A percentile compares a stretch with the other conserved stretches of the same genome.
Conservation (phyloP, 1,140 invertebrate genomes). For the Palaemon carinicauda region DNA sequence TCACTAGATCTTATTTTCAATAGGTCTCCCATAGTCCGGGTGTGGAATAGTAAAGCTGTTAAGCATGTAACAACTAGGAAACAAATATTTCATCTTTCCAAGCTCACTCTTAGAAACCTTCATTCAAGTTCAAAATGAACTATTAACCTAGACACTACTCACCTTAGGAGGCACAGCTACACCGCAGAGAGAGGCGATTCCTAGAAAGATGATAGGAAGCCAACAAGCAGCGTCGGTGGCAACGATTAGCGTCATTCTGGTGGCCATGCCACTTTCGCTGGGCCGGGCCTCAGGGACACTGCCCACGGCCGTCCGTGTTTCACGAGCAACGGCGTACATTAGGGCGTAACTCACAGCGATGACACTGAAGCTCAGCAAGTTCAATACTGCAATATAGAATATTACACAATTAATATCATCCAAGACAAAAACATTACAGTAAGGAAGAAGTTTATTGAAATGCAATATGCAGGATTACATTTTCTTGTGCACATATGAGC, state of each 20-base stretch:
- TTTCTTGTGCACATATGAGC: too few relatives aligned
- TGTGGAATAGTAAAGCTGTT: too few relatives aligned
- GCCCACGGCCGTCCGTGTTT: constrained; percentile 66
- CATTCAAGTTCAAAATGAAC: too few relatives aligned
- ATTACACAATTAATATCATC: too few relatives aligned
- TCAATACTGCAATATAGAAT: constrained; percentile 63
- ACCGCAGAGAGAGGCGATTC: constrained; percentile 67
- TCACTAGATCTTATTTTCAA: too few relatives aligned
- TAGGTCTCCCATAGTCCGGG: too few relatives aligned
- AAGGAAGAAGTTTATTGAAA: not conserved
- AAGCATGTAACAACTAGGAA: too few relatives aligned
- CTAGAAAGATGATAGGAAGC: constrained; percentile 69
- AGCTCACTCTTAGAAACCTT: too few relatives aligned
- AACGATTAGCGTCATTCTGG: constrained; percentile 70
- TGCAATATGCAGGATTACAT: not conserved
- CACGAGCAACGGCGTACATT: constrained; percentile 70
- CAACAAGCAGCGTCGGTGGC: constrained; percentile 71
- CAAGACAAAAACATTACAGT: not conserved
- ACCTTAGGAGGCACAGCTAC: constrained; percentile 67
- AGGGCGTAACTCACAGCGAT: constrained; percentile 70
- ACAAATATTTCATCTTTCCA: too few relatives aligned
- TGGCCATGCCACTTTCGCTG: constrained; percentile 66
- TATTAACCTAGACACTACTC: too few relatives aligned
- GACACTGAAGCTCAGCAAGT: constrained; percentile 68
- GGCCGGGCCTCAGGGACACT: constrained; percentile 65